Evolutionary conservation across 37 sponge, comb jelly and placozoan genomes (phyloP).

Genomic region (Ianthella basta): DNA sequence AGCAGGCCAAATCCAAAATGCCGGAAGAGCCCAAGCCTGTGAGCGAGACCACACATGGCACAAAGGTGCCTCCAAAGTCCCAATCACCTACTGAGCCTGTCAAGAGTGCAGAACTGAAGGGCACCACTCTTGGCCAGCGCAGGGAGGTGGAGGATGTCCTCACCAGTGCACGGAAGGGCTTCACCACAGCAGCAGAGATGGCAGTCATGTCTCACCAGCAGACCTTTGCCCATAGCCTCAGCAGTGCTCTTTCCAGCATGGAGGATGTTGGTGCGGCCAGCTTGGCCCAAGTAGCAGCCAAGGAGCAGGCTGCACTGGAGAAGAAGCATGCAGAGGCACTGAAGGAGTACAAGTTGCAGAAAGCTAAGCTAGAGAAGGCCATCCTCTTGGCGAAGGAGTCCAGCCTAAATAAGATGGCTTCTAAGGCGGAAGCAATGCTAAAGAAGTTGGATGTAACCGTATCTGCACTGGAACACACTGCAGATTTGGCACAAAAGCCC

Average conservation of each 20-base stretch:
- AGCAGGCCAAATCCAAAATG: no score
- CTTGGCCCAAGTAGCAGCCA: not conserved
- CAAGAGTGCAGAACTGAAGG: no score
- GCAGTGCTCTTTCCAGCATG: not conserved
- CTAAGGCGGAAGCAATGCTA: not conserved
- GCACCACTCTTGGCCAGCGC: no score
- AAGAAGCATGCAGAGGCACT: not conserved
- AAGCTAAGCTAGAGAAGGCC: not conserved
- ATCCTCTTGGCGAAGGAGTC: not conserved
- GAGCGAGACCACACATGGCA: no score
- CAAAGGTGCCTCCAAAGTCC: no score
- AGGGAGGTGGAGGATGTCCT: no score
- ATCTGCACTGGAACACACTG: not conserved
- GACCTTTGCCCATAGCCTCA: not conserved
- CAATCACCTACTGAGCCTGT: no score
- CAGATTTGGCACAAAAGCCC: not conserved
- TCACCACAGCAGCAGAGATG: no score
- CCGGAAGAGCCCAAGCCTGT: no score
- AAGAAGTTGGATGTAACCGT: not conserved
- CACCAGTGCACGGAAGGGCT: no score
- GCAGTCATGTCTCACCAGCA: no score
- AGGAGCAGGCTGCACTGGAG: constrained; percentile 15
- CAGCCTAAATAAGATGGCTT: not conserved
- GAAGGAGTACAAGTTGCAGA: not conserved
- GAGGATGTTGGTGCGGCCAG: not conserved